A percentile compares a stretch with the other conserved stretches of the same genome.
phyloP scores from a whole-genome alignment of 2,888 invertebrate genomes.

The Volucella bombylans region DNA sequence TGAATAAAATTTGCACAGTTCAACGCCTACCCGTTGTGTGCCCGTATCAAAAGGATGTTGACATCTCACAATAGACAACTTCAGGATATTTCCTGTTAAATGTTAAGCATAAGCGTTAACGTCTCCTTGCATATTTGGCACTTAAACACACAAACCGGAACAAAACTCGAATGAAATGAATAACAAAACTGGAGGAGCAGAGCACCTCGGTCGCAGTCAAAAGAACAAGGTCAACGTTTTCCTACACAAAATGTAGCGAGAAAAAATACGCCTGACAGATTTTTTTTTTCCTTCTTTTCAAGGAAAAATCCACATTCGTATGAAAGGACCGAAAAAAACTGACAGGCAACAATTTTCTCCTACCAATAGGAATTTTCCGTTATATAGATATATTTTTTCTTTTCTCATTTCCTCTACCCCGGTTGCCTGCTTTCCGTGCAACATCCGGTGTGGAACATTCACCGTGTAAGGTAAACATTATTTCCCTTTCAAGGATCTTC shows the following conservation, averaged over 20 bases:
- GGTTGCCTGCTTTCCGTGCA: not conserved
- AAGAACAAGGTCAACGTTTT: not conserved
- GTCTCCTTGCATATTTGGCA: conserved; percentile 4
- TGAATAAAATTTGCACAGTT: not conserved
- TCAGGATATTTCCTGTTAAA: conserved; percentile 33
- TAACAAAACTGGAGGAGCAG: conserved; percentile 9
- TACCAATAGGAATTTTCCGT: not conserved
- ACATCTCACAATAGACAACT: conserved; percentile 26
- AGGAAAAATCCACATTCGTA: not conserved
- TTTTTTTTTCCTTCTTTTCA: not conserved
- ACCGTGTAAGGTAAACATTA: conserved; percentile 50
- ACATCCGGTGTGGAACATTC: conserved; percentile 37
- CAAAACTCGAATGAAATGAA: conserved; percentile 1
- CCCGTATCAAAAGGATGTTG: conserved; percentile 22
- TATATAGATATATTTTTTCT: not conserved
- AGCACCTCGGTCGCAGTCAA: not conserved
- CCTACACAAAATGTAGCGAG: too few relatives aligned
- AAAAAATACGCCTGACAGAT: too few relatives aligned
- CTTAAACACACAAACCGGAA: not conserved
- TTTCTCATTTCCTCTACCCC: not conserved
- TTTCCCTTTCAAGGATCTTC: conserved; percentile 48
- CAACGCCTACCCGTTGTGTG: conserved; percentile 5
- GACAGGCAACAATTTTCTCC: conserved; percentile 29
- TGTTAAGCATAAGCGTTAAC: conserved; percentile 27
- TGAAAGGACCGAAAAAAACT: conserved; percentile 19